phyloP scores from a whole-genome alignment of 2,113 vertebrate genomes.

The Ornithorhynchus anatinus region DNA sequence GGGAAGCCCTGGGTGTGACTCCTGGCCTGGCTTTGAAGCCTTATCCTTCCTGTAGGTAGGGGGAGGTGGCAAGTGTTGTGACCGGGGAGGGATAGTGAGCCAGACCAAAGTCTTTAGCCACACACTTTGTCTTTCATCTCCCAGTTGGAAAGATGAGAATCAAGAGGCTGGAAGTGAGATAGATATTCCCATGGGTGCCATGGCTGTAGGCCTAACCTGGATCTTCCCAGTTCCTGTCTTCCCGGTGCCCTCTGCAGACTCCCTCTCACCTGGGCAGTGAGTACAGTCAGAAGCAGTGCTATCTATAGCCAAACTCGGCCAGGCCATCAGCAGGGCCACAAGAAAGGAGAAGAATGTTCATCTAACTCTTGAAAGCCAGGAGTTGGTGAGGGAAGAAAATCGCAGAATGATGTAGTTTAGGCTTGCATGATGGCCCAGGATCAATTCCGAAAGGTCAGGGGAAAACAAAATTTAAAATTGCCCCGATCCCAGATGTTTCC shows the following conservation, averaged over 20 bases:
- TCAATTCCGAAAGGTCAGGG: too few relatives aligned
- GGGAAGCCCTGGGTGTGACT: slow-evolving; percentile 43
- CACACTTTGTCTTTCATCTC: neutral
- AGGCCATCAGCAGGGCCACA: too few relatives aligned
- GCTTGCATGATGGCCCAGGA: too few relatives aligned
- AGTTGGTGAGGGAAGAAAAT: too few relatives aligned
- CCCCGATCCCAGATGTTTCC: too few relatives aligned
- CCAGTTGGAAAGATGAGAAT: neutral
- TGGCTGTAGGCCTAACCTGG: neutral
- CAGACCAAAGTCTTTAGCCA: slow-evolving; percentile 7
- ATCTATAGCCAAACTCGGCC: too few relatives aligned
- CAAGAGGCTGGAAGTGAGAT: neutral
- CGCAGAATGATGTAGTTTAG: too few relatives aligned
- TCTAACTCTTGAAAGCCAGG: too few relatives aligned
- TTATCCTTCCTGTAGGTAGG: slow-evolving; percentile 2
- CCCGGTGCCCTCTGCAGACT: neutral
- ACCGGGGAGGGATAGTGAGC: neutral
- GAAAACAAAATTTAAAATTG: too few relatives aligned
- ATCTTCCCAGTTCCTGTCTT: neutral
- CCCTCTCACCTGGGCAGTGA: too few relatives aligned
- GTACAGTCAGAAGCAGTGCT: too few relatives aligned
- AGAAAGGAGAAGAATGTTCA: too few relatives aligned
- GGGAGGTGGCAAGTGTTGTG: slow-evolving; percentile 26
- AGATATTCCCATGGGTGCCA: neutral
- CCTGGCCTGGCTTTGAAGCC: slow-evolving; percentile 27